Evolutionary conservation across 2,113 vertebrate genomes (phyloP).

Genomic region (Crotalus helleri): DNA sequence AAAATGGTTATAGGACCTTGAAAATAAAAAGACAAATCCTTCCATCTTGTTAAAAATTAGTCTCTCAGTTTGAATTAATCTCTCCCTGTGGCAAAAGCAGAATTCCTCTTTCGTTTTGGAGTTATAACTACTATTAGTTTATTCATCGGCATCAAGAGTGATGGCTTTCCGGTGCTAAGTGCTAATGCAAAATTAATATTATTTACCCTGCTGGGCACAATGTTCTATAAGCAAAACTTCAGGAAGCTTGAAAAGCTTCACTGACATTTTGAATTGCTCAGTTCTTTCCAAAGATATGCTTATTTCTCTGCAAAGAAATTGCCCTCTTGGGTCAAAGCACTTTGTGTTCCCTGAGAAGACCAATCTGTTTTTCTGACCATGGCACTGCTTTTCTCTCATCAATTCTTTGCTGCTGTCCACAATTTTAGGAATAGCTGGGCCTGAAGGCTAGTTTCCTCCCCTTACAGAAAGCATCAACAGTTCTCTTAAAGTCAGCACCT

Average conservation of each 20-base stretch:
- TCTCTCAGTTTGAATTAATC: not conserved
- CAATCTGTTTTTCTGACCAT: not conserved
- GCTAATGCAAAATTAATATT: constrained; percentile 27
- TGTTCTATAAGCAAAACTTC: constrained; percentile 2
- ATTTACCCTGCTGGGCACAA: constrained; percentile 15
- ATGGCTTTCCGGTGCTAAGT: constrained; percentile 17
- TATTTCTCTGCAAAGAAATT: constrained; percentile 15
- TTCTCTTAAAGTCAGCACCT: constrained; percentile 11
- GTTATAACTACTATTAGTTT: constrained; percentile 18
- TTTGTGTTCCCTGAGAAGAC: constrained; percentile 14
- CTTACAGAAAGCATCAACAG: not conserved
- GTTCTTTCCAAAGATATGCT: constrained; percentile 10
- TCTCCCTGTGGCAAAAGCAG: not conserved
- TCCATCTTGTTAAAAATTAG: not conserved
- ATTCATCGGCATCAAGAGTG: constrained; percentile 14
- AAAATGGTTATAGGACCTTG: not conserved
- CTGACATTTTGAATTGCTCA: constrained; percentile 24
- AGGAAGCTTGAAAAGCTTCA: constrained; percentile 14
- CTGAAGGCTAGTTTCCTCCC: not conserved
- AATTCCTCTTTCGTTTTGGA: not conserved
- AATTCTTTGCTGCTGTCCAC: constrained; percentile 14
- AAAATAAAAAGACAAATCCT: constrained; percentile 16
- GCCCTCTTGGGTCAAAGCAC: not conserved
- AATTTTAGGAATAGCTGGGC: not conserved
- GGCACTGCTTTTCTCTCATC: not conserved